Evolutionary conservation across 2,113 vertebrate species (phyloP).

Genomic region (Dermatemys mawii): DNA sequence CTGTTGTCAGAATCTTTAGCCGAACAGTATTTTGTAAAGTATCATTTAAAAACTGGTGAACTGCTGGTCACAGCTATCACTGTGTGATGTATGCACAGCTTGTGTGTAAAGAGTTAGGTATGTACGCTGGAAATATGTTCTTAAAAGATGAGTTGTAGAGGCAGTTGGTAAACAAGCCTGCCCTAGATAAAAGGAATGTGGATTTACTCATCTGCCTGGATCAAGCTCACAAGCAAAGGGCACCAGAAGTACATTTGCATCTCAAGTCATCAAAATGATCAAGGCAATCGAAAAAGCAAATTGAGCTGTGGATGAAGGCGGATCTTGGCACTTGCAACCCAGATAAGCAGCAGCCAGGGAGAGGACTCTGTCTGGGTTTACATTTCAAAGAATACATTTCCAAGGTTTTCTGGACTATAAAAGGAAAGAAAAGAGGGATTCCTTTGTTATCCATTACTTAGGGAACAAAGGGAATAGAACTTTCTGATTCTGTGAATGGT

Average conservation of each 20-base stretch:
- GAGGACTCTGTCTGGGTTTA: not conserved
- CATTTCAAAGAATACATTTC: not conserved
- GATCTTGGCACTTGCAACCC: not conserved
- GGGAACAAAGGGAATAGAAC: no score
- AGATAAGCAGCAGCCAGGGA: not conserved
- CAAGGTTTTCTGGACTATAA: no score
- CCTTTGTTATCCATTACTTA: no score
- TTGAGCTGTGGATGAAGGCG: not conserved
- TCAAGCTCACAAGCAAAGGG: not conserved
- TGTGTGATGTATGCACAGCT: not conserved
- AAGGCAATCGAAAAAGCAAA: not conserved
- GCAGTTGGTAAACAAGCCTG: not conserved
- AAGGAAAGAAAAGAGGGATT: no score
- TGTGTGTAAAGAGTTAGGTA: not conserved
- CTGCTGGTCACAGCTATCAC: not conserved
- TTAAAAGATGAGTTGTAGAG: not conserved
- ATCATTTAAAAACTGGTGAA: not conserved
- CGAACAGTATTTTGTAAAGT: not conserved
- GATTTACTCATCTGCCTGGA: not conserved
- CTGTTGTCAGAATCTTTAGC: not conserved
- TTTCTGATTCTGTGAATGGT: no score
- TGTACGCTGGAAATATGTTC: not conserved
- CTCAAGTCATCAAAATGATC: not conserved
- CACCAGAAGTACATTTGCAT: not conserved
- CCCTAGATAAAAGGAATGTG: not conserved